A percentile compares a stretch with the other conserved stretches of the same genome.
Evolutionary conservation across 2,888 invertebrate species (phyloP).

Genomic region (Tubulanus polymorphus): DNA sequence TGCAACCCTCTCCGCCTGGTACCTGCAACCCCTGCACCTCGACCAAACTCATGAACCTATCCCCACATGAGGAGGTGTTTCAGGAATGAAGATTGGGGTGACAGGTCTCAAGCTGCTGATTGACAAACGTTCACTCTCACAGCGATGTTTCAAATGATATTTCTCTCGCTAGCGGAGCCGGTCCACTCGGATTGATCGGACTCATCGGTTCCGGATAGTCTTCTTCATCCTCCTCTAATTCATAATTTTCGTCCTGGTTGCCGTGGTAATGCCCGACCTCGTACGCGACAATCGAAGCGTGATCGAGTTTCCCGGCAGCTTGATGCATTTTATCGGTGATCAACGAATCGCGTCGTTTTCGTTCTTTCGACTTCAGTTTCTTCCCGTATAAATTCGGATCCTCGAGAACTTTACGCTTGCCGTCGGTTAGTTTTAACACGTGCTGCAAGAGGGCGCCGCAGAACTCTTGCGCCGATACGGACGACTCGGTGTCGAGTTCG

Average conservation of each 20-base stretch:
- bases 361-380: slow-evolving; percentile 42
- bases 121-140: not conserved
- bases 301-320: slow-evolving; percentile 84
- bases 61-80: too few relatives aligned
- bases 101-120: too few relatives aligned
- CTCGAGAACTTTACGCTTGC: slow-evolving; percentile 76
- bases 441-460: slow-evolving; percentile 51
- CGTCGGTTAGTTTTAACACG: slow-evolving; percentile 64
- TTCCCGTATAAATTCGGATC: slow-evolving; percentile 57
- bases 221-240: slow-evolving; percentile 13
- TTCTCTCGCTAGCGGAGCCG: not conserved
- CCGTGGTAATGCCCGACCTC: slow-evolving; percentile 59
- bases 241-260: slow-evolving; percentile 34
- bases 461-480: slow-evolving; percentile 48
- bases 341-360: slow-evolving; percentile 42
- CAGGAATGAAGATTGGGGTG: too few relatives aligned
- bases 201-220: slow-evolving; percentile 5
- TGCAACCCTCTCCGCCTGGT: too few relatives aligned
- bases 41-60: too few relatives aligned
- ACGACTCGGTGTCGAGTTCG: slow-evolving; percentile 48
- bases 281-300: slow-evolving; percentile 79
- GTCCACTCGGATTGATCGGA: not conserved
- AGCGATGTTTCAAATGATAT: not conserved
- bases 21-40: too few relatives aligned
- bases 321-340: slow-evolving; percentile 70